Evolutionary conservation across 2,888 invertebrate genomes (phyloP).

Genomic region (Strigamia crassipes): DNA sequence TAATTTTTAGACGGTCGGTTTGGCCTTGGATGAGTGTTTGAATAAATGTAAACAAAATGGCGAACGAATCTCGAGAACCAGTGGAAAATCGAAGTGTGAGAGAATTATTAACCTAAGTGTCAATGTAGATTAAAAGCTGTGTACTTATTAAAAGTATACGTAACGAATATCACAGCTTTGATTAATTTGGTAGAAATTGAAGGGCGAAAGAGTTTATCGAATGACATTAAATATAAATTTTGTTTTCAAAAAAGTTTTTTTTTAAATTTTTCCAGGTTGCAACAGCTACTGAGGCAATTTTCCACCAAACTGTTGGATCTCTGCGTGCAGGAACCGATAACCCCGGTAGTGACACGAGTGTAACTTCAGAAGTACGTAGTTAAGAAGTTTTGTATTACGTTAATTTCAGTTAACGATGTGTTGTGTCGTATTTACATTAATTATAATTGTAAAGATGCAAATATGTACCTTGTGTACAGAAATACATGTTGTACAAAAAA

Average conservation of each 20-base stretch:
- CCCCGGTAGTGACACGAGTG: neutral
- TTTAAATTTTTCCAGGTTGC: neutral
- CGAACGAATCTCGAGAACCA: neutral
- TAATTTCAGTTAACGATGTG: too few species aligned
- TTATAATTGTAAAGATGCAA: too few species aligned
- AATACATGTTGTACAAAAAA: too few species aligned
- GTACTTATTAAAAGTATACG: neutral
- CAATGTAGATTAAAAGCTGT: neutral
- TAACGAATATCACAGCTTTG: neutral
- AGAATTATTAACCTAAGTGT: neutral
- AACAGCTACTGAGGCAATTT: neutral
- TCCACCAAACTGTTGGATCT: neutral
- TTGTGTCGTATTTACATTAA: too few species aligned
- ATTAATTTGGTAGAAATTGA: too few species aligned
- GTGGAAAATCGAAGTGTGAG: neutral
- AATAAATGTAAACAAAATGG: neutral
- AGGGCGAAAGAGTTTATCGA: too few species aligned
- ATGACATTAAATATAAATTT: too few species aligned
- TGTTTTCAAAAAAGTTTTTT: neutral
- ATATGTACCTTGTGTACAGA: too few species aligned
- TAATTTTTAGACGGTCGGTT: too few species aligned
- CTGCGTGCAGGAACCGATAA: neutral
- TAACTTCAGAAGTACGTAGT: neutral
- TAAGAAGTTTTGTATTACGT: too few species aligned
- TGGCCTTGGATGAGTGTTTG: neutral